Conservation (phyloP, 35 echinoderm and acorn worm species). For the Hemicentrotus pulcherrimus region DNA sequence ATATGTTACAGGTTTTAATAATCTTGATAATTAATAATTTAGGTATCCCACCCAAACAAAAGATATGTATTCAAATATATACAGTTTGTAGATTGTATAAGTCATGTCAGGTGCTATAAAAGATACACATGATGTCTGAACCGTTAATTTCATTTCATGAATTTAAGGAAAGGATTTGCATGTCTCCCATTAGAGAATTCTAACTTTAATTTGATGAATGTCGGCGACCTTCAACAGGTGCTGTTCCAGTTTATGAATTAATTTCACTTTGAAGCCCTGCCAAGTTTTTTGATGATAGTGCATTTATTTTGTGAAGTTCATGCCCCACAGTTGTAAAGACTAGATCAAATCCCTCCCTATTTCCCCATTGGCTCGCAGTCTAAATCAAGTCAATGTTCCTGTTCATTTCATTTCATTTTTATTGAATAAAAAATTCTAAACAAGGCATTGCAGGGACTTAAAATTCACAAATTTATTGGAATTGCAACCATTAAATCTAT, state of each 20-base stretch:
- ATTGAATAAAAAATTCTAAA: too few relatives aligned
- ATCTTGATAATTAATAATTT: not conserved
- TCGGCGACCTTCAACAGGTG: not conserved
- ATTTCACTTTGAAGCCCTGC: not conserved
- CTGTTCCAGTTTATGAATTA: not conserved
- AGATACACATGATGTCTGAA: not conserved
- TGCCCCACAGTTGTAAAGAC: not conserved
- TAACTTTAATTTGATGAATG: not conserved
- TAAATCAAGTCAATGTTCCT: not conserved
- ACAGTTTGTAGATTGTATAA: not conserved
- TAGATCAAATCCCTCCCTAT: not conserved
- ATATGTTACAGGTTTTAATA: not conserved
- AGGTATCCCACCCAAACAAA: too few relatives aligned
- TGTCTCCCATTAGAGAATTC: not conserved
- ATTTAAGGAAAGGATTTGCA: not conserved
- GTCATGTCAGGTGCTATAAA: not conserved
- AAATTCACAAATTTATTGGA: too few relatives aligned
- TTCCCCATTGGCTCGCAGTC: not conserved
- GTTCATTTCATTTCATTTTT: not conserved
- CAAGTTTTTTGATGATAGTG: not conserved
- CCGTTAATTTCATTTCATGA: not conserved
- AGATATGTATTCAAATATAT: not conserved
- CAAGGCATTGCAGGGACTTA: too few relatives aligned
- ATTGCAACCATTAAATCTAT: too few relatives aligned
- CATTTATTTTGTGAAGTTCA: conserved; percentile 8